Conservation (phyloP, 2,888 invertebrate genomes). For the Drosophila birchii region DNA sequence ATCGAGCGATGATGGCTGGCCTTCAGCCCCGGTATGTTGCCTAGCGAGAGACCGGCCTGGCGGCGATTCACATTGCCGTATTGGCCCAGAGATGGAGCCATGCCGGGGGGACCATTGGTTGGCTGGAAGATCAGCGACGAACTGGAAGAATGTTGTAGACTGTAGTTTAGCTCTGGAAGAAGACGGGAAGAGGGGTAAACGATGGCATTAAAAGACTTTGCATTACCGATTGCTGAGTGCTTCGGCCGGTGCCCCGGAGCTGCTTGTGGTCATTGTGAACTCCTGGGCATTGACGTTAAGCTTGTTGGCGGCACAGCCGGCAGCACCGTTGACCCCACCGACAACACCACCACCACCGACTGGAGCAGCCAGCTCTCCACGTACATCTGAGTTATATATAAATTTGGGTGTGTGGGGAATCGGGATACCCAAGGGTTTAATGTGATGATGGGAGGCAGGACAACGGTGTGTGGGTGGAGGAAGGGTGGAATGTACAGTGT, state of each 20-base stretch:
- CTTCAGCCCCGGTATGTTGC: slow-evolving; percentile 71
- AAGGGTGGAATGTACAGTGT: slow-evolving; percentile 25
- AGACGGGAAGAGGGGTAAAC: slow-evolving; percentile 74
- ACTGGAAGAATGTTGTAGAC: slow-evolving; percentile 85
- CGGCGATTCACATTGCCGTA: slow-evolving; percentile 82
- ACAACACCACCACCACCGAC: slow-evolving; percentile 42
- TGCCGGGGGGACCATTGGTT: slow-evolving; percentile 83
- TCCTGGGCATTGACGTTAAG: slow-evolving; percentile 95
- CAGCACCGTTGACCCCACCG: slow-evolving; percentile 26
- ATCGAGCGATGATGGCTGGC: slow-evolving; percentile 81
- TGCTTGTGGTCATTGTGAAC: slow-evolving; percentile 90
- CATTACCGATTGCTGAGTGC: slow-evolving; percentile 80
- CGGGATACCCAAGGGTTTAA: slow-evolving; percentile 15
- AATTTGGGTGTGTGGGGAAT: slow-evolving; percentile 7
- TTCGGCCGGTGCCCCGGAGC: slow-evolving; percentile 72
- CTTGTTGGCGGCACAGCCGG: slow-evolving; percentile 85
- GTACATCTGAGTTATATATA: slow-evolving; percentile 69
- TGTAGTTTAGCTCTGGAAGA: slow-evolving; percentile 85
- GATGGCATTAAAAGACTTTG: slow-evolving; percentile 69
- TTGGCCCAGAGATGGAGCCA: slow-evolving; percentile 85
- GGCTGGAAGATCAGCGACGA: slow-evolving; percentile 83
- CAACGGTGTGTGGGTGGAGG: slow-evolving; percentile 34
- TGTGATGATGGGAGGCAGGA: slow-evolving; percentile 26
- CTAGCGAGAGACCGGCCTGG: slow-evolving; percentile 84
- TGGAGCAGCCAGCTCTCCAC: slow-evolving; percentile 60